Evolutionary conservation across 2,797 vertebrate genomes (phyloP).

Genomic region (Alosa sapidissima): DNA sequence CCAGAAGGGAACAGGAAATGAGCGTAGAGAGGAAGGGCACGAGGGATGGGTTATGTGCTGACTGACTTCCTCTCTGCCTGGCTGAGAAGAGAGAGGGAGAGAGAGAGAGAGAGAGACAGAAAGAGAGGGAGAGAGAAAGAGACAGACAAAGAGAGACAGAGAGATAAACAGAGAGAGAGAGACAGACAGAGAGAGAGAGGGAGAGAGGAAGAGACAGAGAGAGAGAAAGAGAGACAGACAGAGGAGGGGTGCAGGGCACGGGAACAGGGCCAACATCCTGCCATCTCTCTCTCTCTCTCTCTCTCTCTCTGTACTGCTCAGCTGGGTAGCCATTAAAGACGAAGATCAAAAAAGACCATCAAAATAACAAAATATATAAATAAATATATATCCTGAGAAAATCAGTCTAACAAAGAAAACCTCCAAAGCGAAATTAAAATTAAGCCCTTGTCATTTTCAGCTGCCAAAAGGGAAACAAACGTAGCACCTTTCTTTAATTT

Average conservation of each 20-base stretch:
- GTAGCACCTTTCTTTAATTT: background rate
- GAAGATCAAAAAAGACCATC: background rate
- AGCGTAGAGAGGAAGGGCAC: background rate
- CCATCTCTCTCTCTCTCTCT: background rate
- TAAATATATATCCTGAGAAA: background rate
- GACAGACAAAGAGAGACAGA: background rate
- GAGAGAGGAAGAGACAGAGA: background rate
- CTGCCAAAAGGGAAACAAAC: too few species aligned
- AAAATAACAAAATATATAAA: background rate
- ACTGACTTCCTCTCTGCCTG: background rate
- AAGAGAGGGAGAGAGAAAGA: background rate
- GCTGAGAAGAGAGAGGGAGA: background rate
- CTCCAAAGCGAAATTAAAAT: background rate
- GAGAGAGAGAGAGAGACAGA: background rate
- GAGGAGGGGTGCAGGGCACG: background rate
- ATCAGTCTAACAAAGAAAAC: background rate
- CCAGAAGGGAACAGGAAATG: background rate
- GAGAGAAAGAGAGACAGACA: background rate
- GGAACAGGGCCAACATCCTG: background rate
- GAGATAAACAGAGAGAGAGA: background rate
- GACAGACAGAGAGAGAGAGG: background rate
- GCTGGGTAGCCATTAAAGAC: background rate
- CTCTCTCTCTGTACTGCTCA: background rate
- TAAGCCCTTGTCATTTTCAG: background rate
- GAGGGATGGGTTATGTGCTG: background rate